phyloP scores from a whole-genome alignment of 1,140 invertebrate genomes.

The Leptopilina boulardi region DNA sequence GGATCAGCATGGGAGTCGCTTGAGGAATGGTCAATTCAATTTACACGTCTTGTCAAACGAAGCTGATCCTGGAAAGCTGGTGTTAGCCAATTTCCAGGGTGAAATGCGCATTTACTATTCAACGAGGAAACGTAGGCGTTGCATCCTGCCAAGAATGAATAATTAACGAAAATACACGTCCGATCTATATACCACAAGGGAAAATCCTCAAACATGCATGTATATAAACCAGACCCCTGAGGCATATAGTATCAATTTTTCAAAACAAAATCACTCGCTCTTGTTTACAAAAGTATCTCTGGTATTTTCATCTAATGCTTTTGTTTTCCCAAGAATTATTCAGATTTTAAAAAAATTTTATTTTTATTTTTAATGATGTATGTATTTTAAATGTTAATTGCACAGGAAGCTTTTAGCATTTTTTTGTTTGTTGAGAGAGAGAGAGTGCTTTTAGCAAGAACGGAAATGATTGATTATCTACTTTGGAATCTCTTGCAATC shows the following conservation, averaged over 20 bases:
- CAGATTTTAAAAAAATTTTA: too few species aligned
- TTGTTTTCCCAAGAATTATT: not conserved
- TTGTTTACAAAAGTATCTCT: not conserved
- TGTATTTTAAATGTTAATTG: not conserved
- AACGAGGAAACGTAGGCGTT: conserved; percentile 29
- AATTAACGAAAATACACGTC: conserved; percentile 33
- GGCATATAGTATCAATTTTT: not conserved
- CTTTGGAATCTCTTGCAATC: conserved; percentile 12
- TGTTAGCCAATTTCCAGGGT: conserved; percentile 10
- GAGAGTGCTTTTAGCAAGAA: not conserved
- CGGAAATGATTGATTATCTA: conserved; percentile 24
- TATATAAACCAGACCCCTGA: not conserved
- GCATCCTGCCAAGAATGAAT: conserved; percentile 28
- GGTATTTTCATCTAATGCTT: not conserved
- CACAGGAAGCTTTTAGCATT: not conserved
- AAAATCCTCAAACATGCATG: conserved; percentile 28
- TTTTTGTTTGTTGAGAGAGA: not conserved
- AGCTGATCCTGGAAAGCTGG: conserved; percentile 27
- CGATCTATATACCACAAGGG: conserved; percentile 5
- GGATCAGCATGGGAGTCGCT: conserved; percentile 8
- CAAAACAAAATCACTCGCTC: not conserved
- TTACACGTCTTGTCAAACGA: conserved; percentile 30
- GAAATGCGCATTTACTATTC: conserved; percentile 23
- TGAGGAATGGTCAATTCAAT: conserved; percentile 29
- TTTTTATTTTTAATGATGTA: too few species aligned